phyloP scores from a whole-genome alignment of 2,888 invertebrate genomes.

The Acanthacorydalis orientalis region DNA sequence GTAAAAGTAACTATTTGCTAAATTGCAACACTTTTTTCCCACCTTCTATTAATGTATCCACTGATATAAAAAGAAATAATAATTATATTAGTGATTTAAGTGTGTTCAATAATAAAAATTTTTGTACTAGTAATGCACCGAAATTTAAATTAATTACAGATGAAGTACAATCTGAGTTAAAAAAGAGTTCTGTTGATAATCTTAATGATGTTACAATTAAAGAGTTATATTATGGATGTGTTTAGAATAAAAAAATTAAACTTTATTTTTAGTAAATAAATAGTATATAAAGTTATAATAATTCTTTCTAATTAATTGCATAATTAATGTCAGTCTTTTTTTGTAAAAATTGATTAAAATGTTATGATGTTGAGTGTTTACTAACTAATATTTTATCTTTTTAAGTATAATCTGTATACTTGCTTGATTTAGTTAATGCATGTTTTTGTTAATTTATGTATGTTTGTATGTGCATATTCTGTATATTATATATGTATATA shows the following conservation, averaged over 20 bases:
- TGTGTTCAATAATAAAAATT: background rate
- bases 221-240: constrained; percentile 39
- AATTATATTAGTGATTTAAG: background rate
- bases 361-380: no score
- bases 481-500: constrained; percentile 2
- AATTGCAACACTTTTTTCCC: constrained; percentile 1
- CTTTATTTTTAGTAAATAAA: constrained; percentile 1
- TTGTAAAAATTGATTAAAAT: no score
- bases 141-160: background rate
- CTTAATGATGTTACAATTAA: constrained; percentile 26
- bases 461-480: no score
- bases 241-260: constrained; percentile 19
- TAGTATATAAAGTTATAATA: constrained; percentile 13
- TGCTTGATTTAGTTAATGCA: constrained; percentile 9
- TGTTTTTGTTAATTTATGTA: constrained; percentile 9
- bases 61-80: background rate
- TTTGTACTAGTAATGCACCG: background rate
- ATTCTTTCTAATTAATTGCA: no score
- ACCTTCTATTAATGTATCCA: constrained; percentile 3
- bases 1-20: constrained; percentile 3
- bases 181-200: background rate
- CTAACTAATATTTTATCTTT: no score
- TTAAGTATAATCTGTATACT: constrained; percentile 9
- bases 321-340: no score
- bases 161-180: background rate